Evolutionary conservation across 2,888 invertebrate species (phyloP), one percentile per base, ranked within the genome.

Genomic region (Pantelozetes paolii): DNA sequence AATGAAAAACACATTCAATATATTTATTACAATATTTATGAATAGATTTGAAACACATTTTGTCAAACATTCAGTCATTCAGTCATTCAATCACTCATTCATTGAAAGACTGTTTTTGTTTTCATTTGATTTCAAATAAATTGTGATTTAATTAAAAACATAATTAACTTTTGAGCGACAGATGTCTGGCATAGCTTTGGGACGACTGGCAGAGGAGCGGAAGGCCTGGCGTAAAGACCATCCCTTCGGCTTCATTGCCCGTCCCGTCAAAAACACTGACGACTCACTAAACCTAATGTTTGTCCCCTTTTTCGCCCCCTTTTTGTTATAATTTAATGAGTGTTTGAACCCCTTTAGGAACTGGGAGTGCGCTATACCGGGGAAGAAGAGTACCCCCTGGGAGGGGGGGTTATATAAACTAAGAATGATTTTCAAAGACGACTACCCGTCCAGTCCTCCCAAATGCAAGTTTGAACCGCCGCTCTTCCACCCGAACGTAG

Each of bases 381-480:
- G 99, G 73, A 98, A 97, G 83, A 97, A n/a, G n/a, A n/a, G n/a
- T n/a, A n/a, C 97, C 48, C 90, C 94, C 28, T 99, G 98, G 98
- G 98, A 98, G 85, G 92, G 93, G 80, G 98, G 98, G 45, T 85
- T 95, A 71, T 99, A 95, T 83, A 95, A 94, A 84, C 83, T 98
- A 76, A 87, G 94, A n/a, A 97, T 98, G 97, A 90, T 96, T 79
- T 98, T 99, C 85, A 98, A 97, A 86, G 98, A 99, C 82, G 98
- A 99, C 82, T 99, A 96, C 82, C 98, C 98, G 13, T 95, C 96
- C 71, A 95, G 95, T 80, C 98, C 98, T 64, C 98, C 98, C 73
- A 98, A 99, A 84, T 98, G 98, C 86, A 97, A 97, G 86, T 99
- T 98, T 84, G 98, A 99, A 82, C 98, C 98, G 9, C 97, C 98